Percentiles rank a stretch among this genome's conserved stretches.
These are phyloP conservation scores for Luperina nickerlii DNA, from an alignment of 2,888 invertebrate species.

Conservation along the genomic window DNA sequence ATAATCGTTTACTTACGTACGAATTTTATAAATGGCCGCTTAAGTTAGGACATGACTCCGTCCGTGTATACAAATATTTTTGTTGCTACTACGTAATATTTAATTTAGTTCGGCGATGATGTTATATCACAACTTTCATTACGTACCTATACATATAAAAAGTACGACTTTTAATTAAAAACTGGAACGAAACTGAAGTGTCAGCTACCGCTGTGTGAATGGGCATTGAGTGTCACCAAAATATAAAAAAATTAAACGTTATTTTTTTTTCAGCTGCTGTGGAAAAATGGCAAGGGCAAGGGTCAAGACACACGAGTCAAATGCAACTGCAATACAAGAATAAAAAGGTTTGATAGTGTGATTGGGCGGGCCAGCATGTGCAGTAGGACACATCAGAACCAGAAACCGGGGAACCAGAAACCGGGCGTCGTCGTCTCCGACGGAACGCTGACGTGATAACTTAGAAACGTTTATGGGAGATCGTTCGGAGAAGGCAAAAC, in stretches of 20 bases:
- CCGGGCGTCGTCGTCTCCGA: no score
- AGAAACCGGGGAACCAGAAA: no score
- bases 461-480: no score
- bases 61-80: slow-evolving; percentile 44
- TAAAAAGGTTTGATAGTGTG: no score
- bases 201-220: slow-evolving; percentile 6
- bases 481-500: no score
- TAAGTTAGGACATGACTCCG: slow-evolving; percentile 57
- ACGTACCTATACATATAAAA: slow-evolving; percentile 18
- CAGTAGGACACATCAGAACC: no score
- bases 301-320: neutral
- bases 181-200: slow-evolving; percentile 22
- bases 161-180: slow-evolving; percentile 45
- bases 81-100: slow-evolving; percentile 23
- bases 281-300: neutral
- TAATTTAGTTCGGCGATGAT: slow-evolving; percentile 33
- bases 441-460: no score
- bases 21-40: slow-evolving; percentile 49
- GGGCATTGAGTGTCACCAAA: slow-evolving; percentile 1
- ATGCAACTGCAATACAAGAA: neutral
- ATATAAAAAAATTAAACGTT: slow-evolving; percentile 15
- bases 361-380: no score
- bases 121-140: slow-evolving; percentile 13
- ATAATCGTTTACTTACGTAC: slow-evolving; percentile 44
- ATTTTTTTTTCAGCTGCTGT: neutral